phyloP scores from a whole-genome alignment of 1,140 invertebrate genomes.

The Yoshiicerus persimilis region DNA sequence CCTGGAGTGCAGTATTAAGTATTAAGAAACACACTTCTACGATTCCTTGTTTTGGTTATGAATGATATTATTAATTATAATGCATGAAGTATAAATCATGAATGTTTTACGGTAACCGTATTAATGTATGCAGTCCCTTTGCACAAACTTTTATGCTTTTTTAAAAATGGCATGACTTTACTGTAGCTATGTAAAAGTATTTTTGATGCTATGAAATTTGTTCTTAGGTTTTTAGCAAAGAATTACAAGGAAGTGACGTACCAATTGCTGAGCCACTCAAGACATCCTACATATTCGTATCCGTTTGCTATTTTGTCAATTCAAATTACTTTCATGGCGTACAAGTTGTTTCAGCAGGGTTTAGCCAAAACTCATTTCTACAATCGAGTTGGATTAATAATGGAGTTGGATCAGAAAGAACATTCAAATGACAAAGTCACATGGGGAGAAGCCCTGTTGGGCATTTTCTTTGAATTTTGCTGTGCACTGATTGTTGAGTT shows the following conservation, averaged over 20 bases:
- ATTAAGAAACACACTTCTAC: too few species aligned
- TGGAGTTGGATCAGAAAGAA: slow-evolving; percentile 20
- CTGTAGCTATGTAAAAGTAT: too few species aligned
- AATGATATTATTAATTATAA: too few species aligned
- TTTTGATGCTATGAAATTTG: background rate
- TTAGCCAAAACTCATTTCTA: slow-evolving; percentile 89
- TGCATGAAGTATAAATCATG: too few species aligned
- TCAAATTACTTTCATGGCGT: slow-evolving; percentile 89
- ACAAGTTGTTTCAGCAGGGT: slow-evolving; percentile 75
- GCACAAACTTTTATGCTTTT: too few species aligned
- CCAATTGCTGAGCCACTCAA: slow-evolving; percentile 82
- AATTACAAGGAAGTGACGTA: slow-evolving; percentile 76
- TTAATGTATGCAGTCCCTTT: too few species aligned
- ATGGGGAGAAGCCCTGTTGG: slow-evolving; percentile 1
- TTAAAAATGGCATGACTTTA: too few species aligned
- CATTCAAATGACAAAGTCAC: slow-evolving; percentile 7
- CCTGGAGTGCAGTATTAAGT: too few species aligned
- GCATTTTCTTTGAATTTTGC: slow-evolving; percentile 33
- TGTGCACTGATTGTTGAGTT: slow-evolving; percentile 32
- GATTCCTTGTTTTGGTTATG: background rate
- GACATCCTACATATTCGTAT: slow-evolving; percentile 73
- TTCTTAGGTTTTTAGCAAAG: slow-evolving; percentile 65
- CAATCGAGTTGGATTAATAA: slow-evolving; percentile 59
- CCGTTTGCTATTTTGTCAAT: slow-evolving; percentile 81
- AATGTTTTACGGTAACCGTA: too few species aligned